Evolutionary conservation across 2,113 vertebrate species (phyloP).

Genomic region (Prunella fulvescens): DNA sequence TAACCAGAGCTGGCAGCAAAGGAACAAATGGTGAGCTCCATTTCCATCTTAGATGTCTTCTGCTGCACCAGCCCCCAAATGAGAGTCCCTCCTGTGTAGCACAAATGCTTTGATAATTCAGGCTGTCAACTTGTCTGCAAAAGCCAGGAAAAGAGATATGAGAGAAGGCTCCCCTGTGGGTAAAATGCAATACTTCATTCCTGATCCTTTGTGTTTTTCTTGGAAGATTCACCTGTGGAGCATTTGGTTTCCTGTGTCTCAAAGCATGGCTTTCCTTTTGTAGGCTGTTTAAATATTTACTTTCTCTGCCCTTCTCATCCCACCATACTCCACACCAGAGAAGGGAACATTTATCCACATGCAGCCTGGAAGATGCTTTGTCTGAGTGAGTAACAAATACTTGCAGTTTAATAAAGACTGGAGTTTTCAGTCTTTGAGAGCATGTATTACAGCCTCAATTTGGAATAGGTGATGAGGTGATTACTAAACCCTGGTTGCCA

Average conservation of each 20-base stretch:
- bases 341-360: background rate
- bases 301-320: background rate
- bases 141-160: background rate
- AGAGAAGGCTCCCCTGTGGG: background rate
- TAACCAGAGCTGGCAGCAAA: background rate
- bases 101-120: slow-evolving; percentile 9
- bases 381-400: slow-evolving; percentile 1
- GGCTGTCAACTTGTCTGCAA: background rate
- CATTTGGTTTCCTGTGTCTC: background rate
- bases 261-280: background rate
- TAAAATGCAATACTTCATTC: background rate
- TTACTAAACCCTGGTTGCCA: slow-evolving; percentile 47
- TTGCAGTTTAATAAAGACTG: background rate
- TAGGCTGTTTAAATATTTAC: slow-evolving; percentile 46
- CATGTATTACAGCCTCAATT: background rate
- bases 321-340: background rate
- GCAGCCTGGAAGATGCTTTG: background rate
- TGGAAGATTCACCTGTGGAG: slow-evolving; percentile 7
- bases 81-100: background rate
- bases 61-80: background rate
- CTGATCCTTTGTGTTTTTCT: background rate
- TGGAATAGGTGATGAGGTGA: slow-evolving; percentile 45
- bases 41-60: background rate
- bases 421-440: slow-evolving; percentile 2
- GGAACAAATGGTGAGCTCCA: background rate